Evolutionary conservation across 2,113 vertebrate species (phyloP).

Genomic region (Dendropsophus ebraccatus): DNA sequence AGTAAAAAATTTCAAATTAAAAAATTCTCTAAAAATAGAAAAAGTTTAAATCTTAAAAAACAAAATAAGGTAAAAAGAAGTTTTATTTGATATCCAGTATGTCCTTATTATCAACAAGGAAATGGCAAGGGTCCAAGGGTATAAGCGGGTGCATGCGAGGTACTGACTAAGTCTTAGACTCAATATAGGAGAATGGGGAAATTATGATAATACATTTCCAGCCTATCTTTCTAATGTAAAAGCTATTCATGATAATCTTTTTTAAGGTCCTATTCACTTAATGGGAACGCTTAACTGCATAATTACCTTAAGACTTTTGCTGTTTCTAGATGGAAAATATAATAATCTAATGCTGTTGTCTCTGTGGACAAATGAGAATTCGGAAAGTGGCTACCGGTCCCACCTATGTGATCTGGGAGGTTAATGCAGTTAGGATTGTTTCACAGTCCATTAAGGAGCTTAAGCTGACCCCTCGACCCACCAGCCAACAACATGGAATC

Average conservation of each 20-base stretch:
- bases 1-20: too few relatives aligned
- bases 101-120: slow-evolving; percentile 8
- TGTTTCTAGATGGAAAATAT: slow-evolving; percentile 80
- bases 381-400: slow-evolving; percentile 85
- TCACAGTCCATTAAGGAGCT: slow-evolving; percentile 99
- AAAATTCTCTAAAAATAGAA: too few relatives aligned
- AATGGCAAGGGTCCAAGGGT: slow-evolving; percentile 12
- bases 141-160: not conserved
- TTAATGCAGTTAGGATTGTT: slow-evolving; percentile 99
- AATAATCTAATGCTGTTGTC: slow-evolving; percentile 93
- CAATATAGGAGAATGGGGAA: slow-evolving; percentile 66
- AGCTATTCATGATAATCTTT: slow-evolving; percentile 78
- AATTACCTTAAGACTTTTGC: slow-evolving; percentile 81
- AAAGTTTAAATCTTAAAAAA: too few relatives aligned
- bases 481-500: slow-evolving; percentile 96
- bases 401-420: slow-evolving; percentile 93
- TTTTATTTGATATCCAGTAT: not conserved
- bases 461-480: slow-evolving; percentile 95
- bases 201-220: slow-evolving; percentile 65
- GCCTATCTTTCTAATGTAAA: slow-evolving; percentile 61
- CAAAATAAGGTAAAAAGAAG: too few relatives aligned
- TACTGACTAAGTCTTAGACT: slow-evolving; percentile 38
- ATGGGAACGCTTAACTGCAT: slow-evolving; percentile 82
- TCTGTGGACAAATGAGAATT: slow-evolving; percentile 85
- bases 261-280: slow-evolving; percentile 78